Conservation (phyloP, 2,888 invertebrate species). For the Caenorhabditis japonica region DNA sequence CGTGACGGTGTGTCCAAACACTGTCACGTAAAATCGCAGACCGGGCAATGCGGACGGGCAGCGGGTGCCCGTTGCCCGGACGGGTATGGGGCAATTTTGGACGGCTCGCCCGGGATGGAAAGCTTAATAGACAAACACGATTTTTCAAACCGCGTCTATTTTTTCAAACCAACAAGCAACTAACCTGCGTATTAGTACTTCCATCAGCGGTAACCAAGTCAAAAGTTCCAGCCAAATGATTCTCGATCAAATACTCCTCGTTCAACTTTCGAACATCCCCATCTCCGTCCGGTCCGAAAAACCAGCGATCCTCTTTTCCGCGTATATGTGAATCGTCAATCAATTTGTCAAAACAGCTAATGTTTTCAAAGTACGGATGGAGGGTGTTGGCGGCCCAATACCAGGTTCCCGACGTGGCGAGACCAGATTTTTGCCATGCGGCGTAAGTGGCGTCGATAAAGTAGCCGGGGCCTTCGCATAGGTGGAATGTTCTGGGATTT, state of each 20-base stretch:
- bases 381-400: slow-evolving; percentile 55
- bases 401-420: slow-evolving; percentile 20
- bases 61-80: too few species aligned
- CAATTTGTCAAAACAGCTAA: slow-evolving; percentile 25
- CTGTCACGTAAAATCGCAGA: too few species aligned
- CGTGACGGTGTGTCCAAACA: too few species aligned
- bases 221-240: slow-evolving; percentile 13
- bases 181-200: slow-evolving; percentile 41
- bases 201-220: slow-evolving; percentile 63
- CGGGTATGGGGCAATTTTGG: too few species aligned
- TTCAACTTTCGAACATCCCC: slow-evolving; percentile 52
- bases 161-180: too few species aligned
- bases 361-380: slow-evolving; percentile 53
- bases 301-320: slow-evolving; percentile 29
- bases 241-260: slow-evolving; percentile 3
- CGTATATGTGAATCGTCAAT: slow-evolving; percentile 53
- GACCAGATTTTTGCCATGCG: slow-evolving; percentile 2
- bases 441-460: slow-evolving; percentile 50
- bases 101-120: too few species aligned
- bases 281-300: slow-evolving; percentile 33
- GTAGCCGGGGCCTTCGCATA: slow-evolving; percentile 60
- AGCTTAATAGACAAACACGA: too few species aligned
- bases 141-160: too few species aligned
- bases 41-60: too few species aligned
- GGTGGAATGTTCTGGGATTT: slow-evolving; percentile 47